phyloP scores from a whole-genome alignment of 2,113 vertebrate genomes.

The Oreotrochilus melanogaster region DNA sequence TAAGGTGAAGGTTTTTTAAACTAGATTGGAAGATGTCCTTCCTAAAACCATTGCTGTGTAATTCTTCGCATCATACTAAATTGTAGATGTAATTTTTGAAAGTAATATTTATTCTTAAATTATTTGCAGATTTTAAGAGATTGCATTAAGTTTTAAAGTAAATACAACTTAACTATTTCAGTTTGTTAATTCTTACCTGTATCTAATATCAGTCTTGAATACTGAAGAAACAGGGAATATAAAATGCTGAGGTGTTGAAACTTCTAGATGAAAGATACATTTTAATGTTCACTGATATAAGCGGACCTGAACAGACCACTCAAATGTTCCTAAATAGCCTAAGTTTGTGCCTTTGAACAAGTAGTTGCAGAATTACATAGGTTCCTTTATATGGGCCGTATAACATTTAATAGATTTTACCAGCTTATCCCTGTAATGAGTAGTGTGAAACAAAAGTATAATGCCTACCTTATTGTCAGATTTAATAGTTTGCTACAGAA shows the following conservation, averaged over 20 bases:
- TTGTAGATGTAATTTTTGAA: constrained; percentile 14
- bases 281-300: neutral
- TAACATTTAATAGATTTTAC: neutral
- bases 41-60: neutral
- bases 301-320: neutral
- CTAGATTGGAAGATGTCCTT: neutral
- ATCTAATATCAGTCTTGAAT: neutral
- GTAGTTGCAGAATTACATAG: neutral
- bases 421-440: neutral
- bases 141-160: neutral
- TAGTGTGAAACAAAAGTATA: neutral
- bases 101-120: neutral
- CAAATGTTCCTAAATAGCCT: neutral
- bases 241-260: constrained; percentile 24
- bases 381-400: neutral
- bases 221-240: neutral
- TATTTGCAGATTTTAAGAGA: neutral
- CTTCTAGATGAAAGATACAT: neutral
- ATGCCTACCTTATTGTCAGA: neutral
- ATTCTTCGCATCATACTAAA: neutral
- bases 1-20: neutral
- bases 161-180: constrained; percentile 2
- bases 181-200: neutral
- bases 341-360: neutral
- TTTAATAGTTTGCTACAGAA: neutral